Evolutionary conservation across 2,113 vertebrate genomes (phyloP).

Genomic region (Sceloporus undulatus): DNA sequence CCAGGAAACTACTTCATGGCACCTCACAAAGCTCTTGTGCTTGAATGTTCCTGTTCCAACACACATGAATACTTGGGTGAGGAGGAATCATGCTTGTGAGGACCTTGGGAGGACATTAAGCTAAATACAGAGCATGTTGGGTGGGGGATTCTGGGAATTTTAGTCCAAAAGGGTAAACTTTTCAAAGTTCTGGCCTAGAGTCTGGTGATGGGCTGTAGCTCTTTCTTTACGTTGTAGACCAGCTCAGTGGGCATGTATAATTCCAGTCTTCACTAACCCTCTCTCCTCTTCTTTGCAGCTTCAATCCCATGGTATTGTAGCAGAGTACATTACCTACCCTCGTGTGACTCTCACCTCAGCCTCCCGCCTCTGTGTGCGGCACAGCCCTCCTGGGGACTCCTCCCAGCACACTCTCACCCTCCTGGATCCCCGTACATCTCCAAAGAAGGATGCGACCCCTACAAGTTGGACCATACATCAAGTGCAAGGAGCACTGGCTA

Average conservation of each 20-base stretch:
- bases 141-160: too few relatives aligned
- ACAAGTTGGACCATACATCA: constrained; percentile 30
- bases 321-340: constrained; percentile 31
- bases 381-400: constrained; percentile 1
- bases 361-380: constrained; percentile 27
- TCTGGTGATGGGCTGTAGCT: background rate
- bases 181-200: background rate
- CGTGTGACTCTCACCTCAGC: constrained; percentile 22
- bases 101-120: background rate
- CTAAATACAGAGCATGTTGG: background rate
- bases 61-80: background rate
- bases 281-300: background rate
- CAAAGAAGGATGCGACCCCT: background rate
- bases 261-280: background rate
- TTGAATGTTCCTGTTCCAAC: background rate
- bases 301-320: constrained; percentile 15
- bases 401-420: constrained; percentile 16
- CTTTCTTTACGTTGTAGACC: background rate
- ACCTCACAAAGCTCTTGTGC: background rate
- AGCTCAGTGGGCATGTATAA: background rate
- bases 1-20: background rate
- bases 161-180: too few relatives aligned
- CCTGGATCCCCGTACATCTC: constrained; percentile 6
- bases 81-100: background rate
- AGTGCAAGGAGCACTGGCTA: constrained; percentile 22